Percentiles rank a stretch among this genome's conserved stretches.
Conservation (phyloP, 30 jellyfish, hydroid and myxozoan species). For the Sanderia malayensis region DNA sequence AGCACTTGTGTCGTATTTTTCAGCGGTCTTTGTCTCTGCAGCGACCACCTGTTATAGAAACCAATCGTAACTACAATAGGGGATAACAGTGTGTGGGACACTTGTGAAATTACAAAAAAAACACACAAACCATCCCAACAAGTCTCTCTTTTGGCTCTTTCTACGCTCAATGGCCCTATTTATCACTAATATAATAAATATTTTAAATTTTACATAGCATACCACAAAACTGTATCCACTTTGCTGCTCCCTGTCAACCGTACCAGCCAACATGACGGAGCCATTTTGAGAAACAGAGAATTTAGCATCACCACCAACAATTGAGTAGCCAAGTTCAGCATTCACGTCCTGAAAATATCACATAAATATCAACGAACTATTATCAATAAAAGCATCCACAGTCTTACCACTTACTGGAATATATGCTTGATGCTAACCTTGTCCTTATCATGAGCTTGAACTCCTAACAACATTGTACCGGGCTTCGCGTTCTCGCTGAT, state of each 20-base stretch:
- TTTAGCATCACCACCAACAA: slow-evolving; percentile 75
- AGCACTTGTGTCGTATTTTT: slow-evolving; percentile 42
- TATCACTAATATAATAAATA: too few species aligned
- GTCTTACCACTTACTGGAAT: too few species aligned
- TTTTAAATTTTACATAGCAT: slow-evolving; percentile 1
- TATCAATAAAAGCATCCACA: too few species aligned
- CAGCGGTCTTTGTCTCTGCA: slow-evolving; percentile 54
- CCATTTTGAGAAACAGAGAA: slow-evolving; percentile 49
- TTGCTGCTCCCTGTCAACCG: slow-evolving; percentile 49
- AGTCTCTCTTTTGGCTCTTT: too few species aligned
- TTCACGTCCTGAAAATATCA: slow-evolving; percentile 40
- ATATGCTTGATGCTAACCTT: slow-evolving; percentile 44
- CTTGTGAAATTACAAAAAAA: too few species aligned
- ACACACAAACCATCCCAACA: too few species aligned
- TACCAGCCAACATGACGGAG: slow-evolving; percentile 36
- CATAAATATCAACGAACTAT: not conserved
- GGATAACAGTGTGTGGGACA: too few species aligned
- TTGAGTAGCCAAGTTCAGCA: slow-evolving; percentile 51
- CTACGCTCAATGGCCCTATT: too few species aligned
- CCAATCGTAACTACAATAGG: too few species aligned
- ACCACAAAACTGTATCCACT: slow-evolving; percentile 42
- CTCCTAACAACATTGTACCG: slow-evolving; percentile 49
- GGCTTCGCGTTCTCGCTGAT: slow-evolving; percentile 27
- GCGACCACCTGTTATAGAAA: slow-evolving; percentile 70
- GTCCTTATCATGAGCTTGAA: slow-evolving; percentile 51